Base-by-base conservation (phyloP, 2,113 vertebrate species). In the Philantomba maxwellii region DNA sequence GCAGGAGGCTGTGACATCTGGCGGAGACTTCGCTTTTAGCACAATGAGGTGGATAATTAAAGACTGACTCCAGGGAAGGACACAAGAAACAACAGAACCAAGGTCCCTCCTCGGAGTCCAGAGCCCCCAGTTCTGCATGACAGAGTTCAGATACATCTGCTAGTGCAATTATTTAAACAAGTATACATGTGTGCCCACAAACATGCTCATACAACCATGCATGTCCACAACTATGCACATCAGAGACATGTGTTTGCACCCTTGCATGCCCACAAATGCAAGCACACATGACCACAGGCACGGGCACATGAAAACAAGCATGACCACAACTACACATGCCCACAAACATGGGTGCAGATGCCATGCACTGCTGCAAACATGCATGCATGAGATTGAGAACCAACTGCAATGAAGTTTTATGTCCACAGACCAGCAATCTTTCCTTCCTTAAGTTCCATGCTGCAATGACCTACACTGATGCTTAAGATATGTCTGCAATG, bases 121-220 rank as follows among this genome's bases (percentile, higher is more conserved):
- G 82, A n/a, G 57, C 19, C 25, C 17, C 28, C 7, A 26, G 10
- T 28, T 6, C 47, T 33, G 6, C 8, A 28, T 1, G 26, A 26
- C 33, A 39, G 39, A 3, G 21, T n/a, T 85, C 30, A 33, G 30
- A 19, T 11, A 8, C 21, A 14, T 21, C 10, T 43, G 39, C 23
- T 43, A n/a, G 43, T 10, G 28, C 21, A 7, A 11, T 51, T 23
- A 25, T 39, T 39, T 39, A 28, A 30, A 58, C 26, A 47, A 43
- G 19, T 49, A 47, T 2, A 3, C 36, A 5, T 0, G 7, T 4
- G 17, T 53, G 47, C 15, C 53, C 78, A 45, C 30, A 70, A 49
- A 70, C 39, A 9, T 12, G 36, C 0, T 0, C 66, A 45, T 1
- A 12, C 16, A 82, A 66, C 15, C 89, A 91, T 0, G 15, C 7